These are phyloP conservation scores for Zootermopsis nevadensis DNA, from an alignment of 2,888 invertebrate genomes.

Conservation along the genomic window DNA sequence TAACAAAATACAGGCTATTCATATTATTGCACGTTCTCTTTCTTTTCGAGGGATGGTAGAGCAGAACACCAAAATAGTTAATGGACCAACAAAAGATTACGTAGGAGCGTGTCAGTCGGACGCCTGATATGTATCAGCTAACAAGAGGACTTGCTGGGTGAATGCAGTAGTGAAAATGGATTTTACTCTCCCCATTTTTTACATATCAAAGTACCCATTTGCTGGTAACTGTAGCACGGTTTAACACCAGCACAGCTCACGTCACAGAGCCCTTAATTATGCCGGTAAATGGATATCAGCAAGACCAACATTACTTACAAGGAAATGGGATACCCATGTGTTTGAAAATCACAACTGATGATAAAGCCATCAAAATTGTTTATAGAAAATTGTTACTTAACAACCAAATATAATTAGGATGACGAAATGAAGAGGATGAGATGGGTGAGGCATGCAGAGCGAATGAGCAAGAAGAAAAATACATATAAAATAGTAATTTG, in stretches of 20 bases:
- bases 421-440: too few relatives aligned
- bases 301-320: background rate
- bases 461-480: too few relatives aligned
- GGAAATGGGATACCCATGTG: background rate
- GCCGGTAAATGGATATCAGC: background rate
- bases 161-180: constrained; percentile 23
- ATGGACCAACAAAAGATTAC: constrained; percentile 37
- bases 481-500: too few relatives aligned
- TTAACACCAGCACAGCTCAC: background rate
- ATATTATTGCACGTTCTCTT: constrained; percentile 11
- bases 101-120: background rate
- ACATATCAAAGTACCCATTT: constrained; percentile 23
- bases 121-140: background rate
- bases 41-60: constrained; percentile 7
- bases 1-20: constrained; percentile 37
- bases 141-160: background rate
- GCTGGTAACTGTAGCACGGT: constrained; percentile 4
- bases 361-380: too few relatives aligned
- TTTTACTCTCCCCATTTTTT: background rate
- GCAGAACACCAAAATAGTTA: constrained; percentile 25
- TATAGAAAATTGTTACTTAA: too few relatives aligned
- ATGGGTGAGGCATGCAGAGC: too few relatives aligned
- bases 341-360: background rate
- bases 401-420: too few relatives aligned
- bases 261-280: background rate